Conservation (phyloP, 2,113 vertebrate species). For the Otolemur garnettii region DNA sequence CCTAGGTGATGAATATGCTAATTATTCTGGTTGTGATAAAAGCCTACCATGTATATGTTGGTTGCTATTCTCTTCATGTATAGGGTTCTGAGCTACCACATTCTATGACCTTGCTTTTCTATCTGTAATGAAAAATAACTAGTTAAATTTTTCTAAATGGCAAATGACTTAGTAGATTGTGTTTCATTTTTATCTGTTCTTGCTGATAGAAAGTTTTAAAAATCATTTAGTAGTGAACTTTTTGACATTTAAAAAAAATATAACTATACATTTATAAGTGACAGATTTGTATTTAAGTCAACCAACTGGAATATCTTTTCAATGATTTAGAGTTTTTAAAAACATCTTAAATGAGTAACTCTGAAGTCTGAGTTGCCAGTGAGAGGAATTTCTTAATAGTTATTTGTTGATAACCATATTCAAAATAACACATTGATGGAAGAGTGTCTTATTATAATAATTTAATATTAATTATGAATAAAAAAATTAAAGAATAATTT, state of each 20-base stretch:
- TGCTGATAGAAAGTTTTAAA: not conserved
- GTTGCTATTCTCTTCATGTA: not conserved
- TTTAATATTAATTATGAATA: not conserved
- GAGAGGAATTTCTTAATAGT: not conserved
- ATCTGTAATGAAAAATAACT: not conserved
- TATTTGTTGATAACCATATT: not conserved
- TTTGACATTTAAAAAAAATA: not conserved
- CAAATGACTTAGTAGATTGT: not conserved
- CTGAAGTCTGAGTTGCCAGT: constrained; percentile 13
- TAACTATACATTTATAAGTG: not conserved
- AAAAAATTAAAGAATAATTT: constrained; percentile 40
- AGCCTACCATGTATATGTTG: accelerated
- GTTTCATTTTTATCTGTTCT: not conserved
- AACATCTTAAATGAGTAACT: not conserved
- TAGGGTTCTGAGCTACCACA: not conserved
- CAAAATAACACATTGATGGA: constrained; percentile 32
- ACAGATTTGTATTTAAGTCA: not conserved
- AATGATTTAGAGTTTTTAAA: constrained; percentile 18
- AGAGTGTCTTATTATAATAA: constrained; percentile 23
- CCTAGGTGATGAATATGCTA: not conserved
- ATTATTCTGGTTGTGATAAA: not conserved
- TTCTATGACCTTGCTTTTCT: not conserved
- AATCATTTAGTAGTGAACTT: not conserved
- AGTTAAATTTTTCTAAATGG: not conserved
- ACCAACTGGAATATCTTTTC: not conserved